Base-by-base conservation (phyloP, 2,113 vertebrate genomes). In the Hippocampus zosterae region DNA sequence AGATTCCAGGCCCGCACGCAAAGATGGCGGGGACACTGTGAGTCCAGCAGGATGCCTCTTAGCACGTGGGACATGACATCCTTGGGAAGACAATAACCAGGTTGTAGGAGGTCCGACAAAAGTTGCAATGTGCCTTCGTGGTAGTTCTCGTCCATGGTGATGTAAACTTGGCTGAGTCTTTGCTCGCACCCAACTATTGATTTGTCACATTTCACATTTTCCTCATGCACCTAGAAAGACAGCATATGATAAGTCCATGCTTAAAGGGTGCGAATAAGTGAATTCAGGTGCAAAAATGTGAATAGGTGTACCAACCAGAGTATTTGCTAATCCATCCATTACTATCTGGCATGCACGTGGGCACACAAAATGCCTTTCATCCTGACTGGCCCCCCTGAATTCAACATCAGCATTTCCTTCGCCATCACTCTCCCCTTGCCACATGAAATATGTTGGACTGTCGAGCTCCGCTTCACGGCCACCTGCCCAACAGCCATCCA, bases 141-240 rank as follows among this genome's bases (percentile, higher is more conserved):
- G 73, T 93, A 93, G 73, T 92, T 93, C 82, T 96, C 96, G 46
- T 98, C 94, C 1, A 96, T 96, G 12, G 95, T 96, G 69, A 84
- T 93, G 66, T 84, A 83, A 5, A 98, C 94, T 89, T 95, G 88
- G 25, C 92, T 92, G 77, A 96, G 88, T 86, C 91, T 94, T 80
- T 92, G 91, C 0, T 83, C 89, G 65, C 94, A 92, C 19, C 96
- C 90, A 61, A 92, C 88, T 69, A 92, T 85, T 9, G 92, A 60
- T 60, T 67, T 27, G 55, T 72, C 78, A 12, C 68, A 72, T 4
- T 50, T 70, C 41, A 83, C 74, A 7, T 81, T 79, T 56, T 88
- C 78, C 7, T 80, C 78, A 1, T 70, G 61, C 63, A 46, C 63
- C 88, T 90, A 40, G 15, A 40, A n/a, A 75, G 50, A 25, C 52